Evolutionary conservation across 2,888 invertebrate genomes (phyloP).

Genomic region (Drosophila pseudotakahashii): DNA sequence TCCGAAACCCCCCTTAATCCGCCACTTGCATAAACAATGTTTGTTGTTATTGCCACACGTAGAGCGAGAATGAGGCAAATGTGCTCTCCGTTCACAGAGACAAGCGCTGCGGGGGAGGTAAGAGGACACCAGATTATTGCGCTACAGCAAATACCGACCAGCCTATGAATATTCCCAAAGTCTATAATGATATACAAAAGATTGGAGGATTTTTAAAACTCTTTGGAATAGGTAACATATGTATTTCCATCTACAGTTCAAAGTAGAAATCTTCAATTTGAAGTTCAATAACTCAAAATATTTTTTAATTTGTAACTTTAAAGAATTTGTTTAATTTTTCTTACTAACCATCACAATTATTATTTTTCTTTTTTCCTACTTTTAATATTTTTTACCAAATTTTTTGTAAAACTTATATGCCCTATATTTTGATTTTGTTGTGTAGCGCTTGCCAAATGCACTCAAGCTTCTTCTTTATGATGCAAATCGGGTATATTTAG

Average conservation of each 20-base stretch:
- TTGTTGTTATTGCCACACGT: constrained; percentile 37
- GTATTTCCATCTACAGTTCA: too few species aligned
- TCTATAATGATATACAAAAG: too few species aligned
- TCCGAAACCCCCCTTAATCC: too few species aligned
- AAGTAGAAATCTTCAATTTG: too few species aligned
- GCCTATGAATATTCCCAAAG: not conserved
- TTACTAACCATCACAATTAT: not conserved
- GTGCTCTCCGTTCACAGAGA: constrained; percentile 3
- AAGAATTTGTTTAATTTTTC: not conserved
- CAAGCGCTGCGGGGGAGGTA: constrained; percentile 14
- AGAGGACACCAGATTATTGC: constrained; percentile 12
- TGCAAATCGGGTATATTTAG: constrained; percentile 36
- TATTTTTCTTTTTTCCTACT: too few species aligned
- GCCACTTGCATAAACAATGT: constrained; percentile 21
- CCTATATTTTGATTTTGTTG: constrained; percentile 8
- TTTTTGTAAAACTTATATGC: constrained; percentile 5
- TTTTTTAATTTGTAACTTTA: too few species aligned
- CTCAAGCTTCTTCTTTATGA: constrained; percentile 31
- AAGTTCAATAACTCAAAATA: too few species aligned
- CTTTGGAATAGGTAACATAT: too few species aligned
- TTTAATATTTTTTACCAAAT: not conserved
- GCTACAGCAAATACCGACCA: constrained; percentile 1
- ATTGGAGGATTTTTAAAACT: too few species aligned
- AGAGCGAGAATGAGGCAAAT: constrained; percentile 9
- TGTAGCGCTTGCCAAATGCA: constrained; percentile 38